Base-by-base conservation (phyloP, 2,113 vertebrate genomes). In the Myrmophylax atrothorax region DNA sequence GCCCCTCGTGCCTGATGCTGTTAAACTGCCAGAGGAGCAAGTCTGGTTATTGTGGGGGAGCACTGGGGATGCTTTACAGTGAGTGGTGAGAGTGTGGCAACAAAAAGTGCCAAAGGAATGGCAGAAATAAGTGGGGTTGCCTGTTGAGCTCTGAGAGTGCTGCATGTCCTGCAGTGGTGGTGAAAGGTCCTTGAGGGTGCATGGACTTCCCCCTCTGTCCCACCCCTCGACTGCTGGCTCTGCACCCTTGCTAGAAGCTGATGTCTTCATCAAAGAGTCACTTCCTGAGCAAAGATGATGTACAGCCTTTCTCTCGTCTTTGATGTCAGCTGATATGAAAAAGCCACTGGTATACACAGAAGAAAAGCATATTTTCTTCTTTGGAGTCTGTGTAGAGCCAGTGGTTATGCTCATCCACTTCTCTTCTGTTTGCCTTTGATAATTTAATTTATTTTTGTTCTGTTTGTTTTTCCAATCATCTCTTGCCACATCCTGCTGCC, bases 301-400 rank as follows among this genome's bases (percentile, higher is more conserved):
- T 16, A 62, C 53, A 37, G 73, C 31, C 5, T 67, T 79, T 55
- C 50, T 72, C 63, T 94, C 94, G 1, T 89, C 84, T 55, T 87
- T 93, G 5, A 58, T 70, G 33, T 93, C 91, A 63, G 94, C 58
- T 47, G 90, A 87, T 60, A 85, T 40, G 29, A 90, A 83, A 58
- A 96, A 67, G 10, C 89, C 78, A 69, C 96, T 79, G 1, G 72
- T 55, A 23, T 83, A 85, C 37, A 94, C 16, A 55, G 97, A 84
- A 25, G 63, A 75, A 52, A 94, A 87, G 35, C 95, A 85, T 55
- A 92, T 88, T 33, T 46, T 92, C 82, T 93, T 95, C 84, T 52
- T 63, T 2, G 81, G 68, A 44, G 42, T 11, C 10, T 95, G 96
- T 22, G 87, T 18, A 76, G 93, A 89, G 55, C 86, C 85, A 78